These are phyloP conservation scores for Sympetrum striolatum DNA, from an alignment of 2,888 invertebrate genomes.

Conservation along the genomic window DNA sequence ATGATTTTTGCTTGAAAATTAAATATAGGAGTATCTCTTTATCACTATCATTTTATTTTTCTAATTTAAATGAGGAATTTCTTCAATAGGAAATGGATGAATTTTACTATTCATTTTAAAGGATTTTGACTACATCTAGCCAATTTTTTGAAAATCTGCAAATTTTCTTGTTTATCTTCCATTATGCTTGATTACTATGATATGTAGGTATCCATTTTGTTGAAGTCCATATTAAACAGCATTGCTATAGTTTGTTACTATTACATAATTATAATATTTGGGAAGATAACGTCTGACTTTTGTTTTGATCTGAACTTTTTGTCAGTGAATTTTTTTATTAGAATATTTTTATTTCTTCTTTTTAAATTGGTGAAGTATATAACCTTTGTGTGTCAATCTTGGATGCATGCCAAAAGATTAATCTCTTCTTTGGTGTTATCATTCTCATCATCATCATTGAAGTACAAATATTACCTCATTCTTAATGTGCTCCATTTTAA, in stretches of 20 bases:
- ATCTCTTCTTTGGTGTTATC: neutral
- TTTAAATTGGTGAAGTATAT: no score
- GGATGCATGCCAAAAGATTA: neutral
- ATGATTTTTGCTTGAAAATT: no score
- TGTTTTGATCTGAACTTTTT: neutral
- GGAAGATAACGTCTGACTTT: neutral
- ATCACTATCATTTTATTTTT: no score
- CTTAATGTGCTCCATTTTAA: neutral
- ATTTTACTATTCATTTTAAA: no score
- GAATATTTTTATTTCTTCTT: neutral
- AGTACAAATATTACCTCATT: slow-evolving; percentile 42
- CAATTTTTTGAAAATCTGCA: no score
- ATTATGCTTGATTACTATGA: neutral
- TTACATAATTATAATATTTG: neutral
- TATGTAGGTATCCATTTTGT: neutral
- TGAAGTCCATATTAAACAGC: neutral
- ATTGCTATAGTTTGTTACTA: neutral
- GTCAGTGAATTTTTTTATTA: neutral
- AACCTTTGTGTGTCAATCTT: no score
- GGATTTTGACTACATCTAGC: no score
- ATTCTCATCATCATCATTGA: slow-evolving; percentile 16
- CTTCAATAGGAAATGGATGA: no score
- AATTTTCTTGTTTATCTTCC: neutral
- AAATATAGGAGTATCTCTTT: no score
- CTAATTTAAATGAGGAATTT: no score